Percentiles rank a stretch among this genome's conserved stretches.
phyloP scores from a whole-genome alignment of 1,140 invertebrate species.

The Atta texana region DNA sequence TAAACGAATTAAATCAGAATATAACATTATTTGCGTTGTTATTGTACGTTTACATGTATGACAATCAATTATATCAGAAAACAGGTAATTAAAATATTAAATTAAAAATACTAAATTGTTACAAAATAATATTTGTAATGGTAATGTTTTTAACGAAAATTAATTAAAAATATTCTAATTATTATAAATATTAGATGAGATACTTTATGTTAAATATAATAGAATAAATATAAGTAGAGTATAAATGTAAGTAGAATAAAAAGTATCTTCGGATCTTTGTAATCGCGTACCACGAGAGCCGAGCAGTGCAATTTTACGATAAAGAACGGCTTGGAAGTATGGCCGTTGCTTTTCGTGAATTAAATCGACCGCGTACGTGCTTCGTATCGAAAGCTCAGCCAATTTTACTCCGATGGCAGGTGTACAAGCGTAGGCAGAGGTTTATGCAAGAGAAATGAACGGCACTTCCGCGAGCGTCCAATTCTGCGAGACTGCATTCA shows the following conservation, averaged over 20 bases:
- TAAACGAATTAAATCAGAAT: neutral
- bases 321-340: constrained; percentile 25
- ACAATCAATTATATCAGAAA: neutral
- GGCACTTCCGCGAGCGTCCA: constrained; percentile 57
- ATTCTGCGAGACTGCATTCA: constrained; percentile 56
- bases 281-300: neutral
- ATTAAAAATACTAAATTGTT: neutral
- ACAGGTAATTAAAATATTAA: constrained; percentile 2
- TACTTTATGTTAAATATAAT: neutral
- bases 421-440: constrained; percentile 49
- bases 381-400: constrained; percentile 56
- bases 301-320: constrained; percentile 20
- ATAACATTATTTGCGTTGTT: neutral
- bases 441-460: constrained; percentile 61
- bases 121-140: neutral
- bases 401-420: constrained; percentile 58
- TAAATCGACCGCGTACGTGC: constrained; percentile 62
- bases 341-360: constrained; percentile 54
- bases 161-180: neutral
- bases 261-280: neutral
- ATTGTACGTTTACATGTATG: neutral
- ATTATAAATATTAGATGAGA: neutral
- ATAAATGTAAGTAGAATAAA: neutral
- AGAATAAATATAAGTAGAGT: neutral
- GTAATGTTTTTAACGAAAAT: neutral